These are phyloP conservation scores for Anolis apletophallus DNA, from an alignment of 2,797 vertebrate species.

Conservation along the genomic window DNA sequence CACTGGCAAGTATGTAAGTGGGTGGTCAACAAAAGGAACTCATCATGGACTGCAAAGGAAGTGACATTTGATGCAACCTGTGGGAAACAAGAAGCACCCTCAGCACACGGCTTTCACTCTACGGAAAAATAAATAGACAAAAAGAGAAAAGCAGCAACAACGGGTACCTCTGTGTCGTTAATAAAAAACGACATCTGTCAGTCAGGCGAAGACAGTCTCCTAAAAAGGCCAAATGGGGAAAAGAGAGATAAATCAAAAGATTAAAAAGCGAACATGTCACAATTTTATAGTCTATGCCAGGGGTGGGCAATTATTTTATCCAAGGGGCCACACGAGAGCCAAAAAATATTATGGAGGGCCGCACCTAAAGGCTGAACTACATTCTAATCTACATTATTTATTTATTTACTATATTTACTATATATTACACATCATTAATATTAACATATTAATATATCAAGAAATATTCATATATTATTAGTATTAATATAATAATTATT, in stretches of 20 bases:
- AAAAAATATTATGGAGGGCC: no score
- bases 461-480: no score
- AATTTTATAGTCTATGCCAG: background rate
- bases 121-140: constrained; percentile 10
- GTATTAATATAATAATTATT: no score
- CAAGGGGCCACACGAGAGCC: no score
- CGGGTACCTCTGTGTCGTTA: constrained; percentile 86
- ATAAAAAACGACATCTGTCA: constrained; percentile 90
- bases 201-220: constrained; percentile 90
- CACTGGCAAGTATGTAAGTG: constrained; percentile 91
- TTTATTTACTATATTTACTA: no score
- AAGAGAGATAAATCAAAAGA: background rate
- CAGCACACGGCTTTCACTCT: background rate
- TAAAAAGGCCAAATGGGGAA: constrained; percentile 72
- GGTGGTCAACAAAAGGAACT: constrained; percentile 93
- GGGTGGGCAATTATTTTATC: no score
- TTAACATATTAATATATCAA: no score
- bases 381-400: no score
- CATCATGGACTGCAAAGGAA: constrained; percentile 85
- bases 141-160: background rate
- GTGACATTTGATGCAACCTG: constrained; percentile 91
- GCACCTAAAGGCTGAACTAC: no score
- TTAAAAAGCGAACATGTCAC: background rate
- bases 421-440: no score
- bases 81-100: constrained; percentile 29